A percentile compares a stretch with the other conserved stretches of the same genome.
Evolutionary conservation across 2,797 vertebrate genomes (phyloP).

Genomic region (Sebastes oblongus): DNA sequence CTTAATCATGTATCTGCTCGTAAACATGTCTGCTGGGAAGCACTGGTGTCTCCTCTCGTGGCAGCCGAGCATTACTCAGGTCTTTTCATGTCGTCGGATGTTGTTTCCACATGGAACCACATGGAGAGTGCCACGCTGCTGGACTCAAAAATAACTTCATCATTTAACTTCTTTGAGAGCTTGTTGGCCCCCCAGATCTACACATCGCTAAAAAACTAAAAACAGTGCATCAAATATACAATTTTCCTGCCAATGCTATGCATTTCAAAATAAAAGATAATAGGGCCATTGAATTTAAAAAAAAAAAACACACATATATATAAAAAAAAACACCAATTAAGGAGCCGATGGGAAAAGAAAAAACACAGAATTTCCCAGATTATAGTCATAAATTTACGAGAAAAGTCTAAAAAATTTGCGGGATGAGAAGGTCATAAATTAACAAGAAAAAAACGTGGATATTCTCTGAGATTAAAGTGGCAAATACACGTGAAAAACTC

Average conservation of each 20-base stretch:
- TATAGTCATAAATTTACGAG: too few relatives aligned
- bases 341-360: too few relatives aligned
- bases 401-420: too few relatives aligned
- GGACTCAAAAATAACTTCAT: constrained; percentile 18
- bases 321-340: too few relatives aligned
- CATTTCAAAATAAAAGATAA: not conserved
- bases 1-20: constrained; percentile 45
- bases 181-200: not conserved
- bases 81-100: constrained; percentile 49
- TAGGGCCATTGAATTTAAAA: too few relatives aligned
- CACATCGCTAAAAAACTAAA: not conserved
- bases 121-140: not conserved
- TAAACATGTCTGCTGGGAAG: constrained; percentile 46
- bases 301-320: too few relatives aligned
- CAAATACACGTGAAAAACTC: too few relatives aligned
- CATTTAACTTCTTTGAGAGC: not conserved
- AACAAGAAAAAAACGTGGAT: too few relatives aligned
- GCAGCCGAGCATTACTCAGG: constrained; percentile 27
- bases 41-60: constrained; percentile 30
- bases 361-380: too few relatives aligned
- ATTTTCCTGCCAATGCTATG: not conserved
- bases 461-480: too few relatives aligned
- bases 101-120: constrained; percentile 48
- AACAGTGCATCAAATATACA: not conserved
- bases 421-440: too few relatives aligned